Conservation (phyloP, 2,113 vertebrate genomes). For the Lepidothrix coronata region DNA sequence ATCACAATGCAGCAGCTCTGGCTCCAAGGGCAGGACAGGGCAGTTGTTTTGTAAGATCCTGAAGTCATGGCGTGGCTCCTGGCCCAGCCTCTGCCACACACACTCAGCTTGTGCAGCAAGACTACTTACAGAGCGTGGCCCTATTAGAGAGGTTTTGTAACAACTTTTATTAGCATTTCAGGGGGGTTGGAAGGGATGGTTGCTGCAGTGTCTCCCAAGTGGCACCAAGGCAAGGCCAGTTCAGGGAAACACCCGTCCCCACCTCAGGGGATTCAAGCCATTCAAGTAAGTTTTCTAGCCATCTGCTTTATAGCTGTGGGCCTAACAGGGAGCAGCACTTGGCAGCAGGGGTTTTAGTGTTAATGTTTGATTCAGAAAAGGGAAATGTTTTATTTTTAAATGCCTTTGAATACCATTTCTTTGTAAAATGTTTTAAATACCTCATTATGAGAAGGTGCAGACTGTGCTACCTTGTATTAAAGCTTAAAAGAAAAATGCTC, state of each 20-base stretch:
- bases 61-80: background rate
- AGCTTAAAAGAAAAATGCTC: slow-evolving; percentile 44
- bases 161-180: slow-evolving; percentile 7
- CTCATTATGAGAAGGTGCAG: slow-evolving; percentile 59
- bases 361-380: slow-evolving; percentile 30
- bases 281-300: slow-evolving; percentile 43
- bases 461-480: slow-evolving; percentile 55
- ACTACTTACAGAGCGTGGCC: slow-evolving; percentile 8
- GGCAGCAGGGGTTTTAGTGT: slow-evolving; percentile 20
- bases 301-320: slow-evolving; percentile 30
- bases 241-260: slow-evolving; percentile 36
- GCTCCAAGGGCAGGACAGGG: background rate
- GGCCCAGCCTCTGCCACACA: slow-evolving; percentile 4
- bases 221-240: background rate
- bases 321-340: slow-evolving; percentile 22
- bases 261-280: slow-evolving; percentile 38
- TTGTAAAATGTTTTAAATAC: slow-evolving; percentile 72
- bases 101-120: background rate
- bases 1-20: background rate
- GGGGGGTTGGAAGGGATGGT: background rate
- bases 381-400: slow-evolving; percentile 62
- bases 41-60: background rate
- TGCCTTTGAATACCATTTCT: slow-evolving; percentile 61
- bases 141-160: background rate
- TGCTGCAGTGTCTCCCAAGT: background rate